Evolutionary conservation across 2,888 invertebrate species (phyloP).

Genomic region (Rhimphoctona megacephalus): DNA sequence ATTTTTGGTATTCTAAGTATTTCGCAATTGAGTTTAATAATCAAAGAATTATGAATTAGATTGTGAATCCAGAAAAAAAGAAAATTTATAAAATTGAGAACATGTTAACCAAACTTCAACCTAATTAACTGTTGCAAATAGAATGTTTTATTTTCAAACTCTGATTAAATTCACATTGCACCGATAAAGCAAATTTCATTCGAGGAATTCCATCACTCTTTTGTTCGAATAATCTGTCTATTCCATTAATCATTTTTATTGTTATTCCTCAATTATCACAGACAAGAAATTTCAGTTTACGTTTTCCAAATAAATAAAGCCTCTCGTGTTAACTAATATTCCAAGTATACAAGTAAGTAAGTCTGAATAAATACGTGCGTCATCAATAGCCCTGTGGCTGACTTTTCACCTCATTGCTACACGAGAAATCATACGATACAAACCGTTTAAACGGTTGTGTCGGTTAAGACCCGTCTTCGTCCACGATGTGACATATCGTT

Average conservation of each 20-base stretch:
- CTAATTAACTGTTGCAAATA: not conserved
- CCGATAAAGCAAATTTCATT: not conserved
- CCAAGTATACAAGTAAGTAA: constrained; percentile 28
- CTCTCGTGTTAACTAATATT: constrained; percentile 18
- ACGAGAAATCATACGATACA: constrained; percentile 55
- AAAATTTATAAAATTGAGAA: not conserved
- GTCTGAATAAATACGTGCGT: constrained; percentile 49
- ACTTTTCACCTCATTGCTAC: constrained; percentile 48
- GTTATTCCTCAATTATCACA: not conserved
- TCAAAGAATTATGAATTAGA: not conserved
- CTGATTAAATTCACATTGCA: not conserved
- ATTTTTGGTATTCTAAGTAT: not conserved
- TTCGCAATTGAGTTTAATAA: not conserved
- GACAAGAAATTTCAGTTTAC: not conserved
- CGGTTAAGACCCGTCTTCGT: constrained; percentile 35
- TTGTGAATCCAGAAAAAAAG: no score
- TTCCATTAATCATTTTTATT: not conserved
- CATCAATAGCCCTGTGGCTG: constrained; percentile 36
- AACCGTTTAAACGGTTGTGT: constrained; percentile 48
- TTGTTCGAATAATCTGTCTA: not conserved
- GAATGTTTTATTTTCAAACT: not conserved
- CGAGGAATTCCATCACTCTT: not conserved
- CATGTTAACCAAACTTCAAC: not conserved
- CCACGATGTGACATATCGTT: constrained; percentile 58
- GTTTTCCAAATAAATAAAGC: not conserved